Evolutionary conservation across 30 jellyfish, hydroid and myxozoan species (phyloP), one percentile per base, ranked within the genome.

Genomic region (Catostylus mosaicus): DNA sequence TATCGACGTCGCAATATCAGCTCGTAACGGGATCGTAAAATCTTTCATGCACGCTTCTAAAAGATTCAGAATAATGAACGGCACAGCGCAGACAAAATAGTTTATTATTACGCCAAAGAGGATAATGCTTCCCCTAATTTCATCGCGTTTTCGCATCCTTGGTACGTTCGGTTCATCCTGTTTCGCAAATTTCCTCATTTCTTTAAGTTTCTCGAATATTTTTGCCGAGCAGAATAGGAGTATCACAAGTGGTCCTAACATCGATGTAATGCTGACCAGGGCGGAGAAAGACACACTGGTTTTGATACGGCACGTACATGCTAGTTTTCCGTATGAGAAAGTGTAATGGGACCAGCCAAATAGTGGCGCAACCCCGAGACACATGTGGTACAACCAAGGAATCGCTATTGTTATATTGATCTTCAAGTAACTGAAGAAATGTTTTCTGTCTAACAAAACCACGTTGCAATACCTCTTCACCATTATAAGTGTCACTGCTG

Each of bases 401-500:
- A 35, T 16, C 1, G 64, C 64, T 9, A 68, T 68, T 2, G 31
- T 38, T 26, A 65, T 52, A 4, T 65, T 65, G 27, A 66, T 31
- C 30, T 26, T 52, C 19, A 26, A 52, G 38, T 9, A 16, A 38
- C 36, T 68, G 22, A 20, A 33, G 38, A 43, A 37, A 1, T 23
- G 16, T 1, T 68, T 20, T 43, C 31, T 68, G 38, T 37, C 80
- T 5, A 9, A 8, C 26, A 35, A 10, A 2, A 24, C 64, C n/a
- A 68, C 64, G 33, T 30, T 23, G 38, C 54, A 68, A 23, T 68
- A 68, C n/a, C 80, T 64, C 16, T 36, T 68, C 24, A 68, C 38
- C 80, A 68, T 68, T 0, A 68, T 68, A 22, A 68, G 80, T n/a
- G 59, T 68, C 19, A 68, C 80, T 16, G 64, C 56, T 12, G 80